Conservation (phyloP, 2,797 vertebrate species). For the Menidia menidia region DNA sequence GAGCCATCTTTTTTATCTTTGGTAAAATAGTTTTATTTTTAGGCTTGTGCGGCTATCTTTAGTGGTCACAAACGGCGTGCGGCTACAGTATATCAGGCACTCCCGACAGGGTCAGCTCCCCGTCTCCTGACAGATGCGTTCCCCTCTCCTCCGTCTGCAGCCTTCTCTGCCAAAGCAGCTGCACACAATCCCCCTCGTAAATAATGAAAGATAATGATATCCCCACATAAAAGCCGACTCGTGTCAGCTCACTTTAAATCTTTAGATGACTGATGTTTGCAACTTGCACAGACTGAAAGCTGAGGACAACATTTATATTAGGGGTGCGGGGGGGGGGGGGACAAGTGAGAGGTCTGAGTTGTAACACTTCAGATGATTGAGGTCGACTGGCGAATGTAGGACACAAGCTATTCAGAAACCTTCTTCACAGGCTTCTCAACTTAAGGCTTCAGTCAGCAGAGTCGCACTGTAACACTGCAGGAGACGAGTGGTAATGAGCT, state of each 20-base stretch:
- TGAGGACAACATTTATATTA: constrained; percentile 17
- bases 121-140: constrained; percentile 46
- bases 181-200: constrained; percentile 46
- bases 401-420: constrained; percentile 3
- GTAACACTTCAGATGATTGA: constrained; percentile 13
- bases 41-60: too few species aligned
- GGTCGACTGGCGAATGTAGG: constrained; percentile 10
- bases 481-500: constrained; percentile 39
- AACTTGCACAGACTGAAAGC: constrained; percentile 7
- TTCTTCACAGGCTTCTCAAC: constrained; percentile 5
- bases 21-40: too few species aligned
- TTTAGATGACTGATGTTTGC: constrained; percentile 20
- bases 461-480: constrained; percentile 14
- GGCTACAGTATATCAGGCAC: too few species aligned
- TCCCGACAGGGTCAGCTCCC: constrained; percentile 16
- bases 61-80: too few species aligned
- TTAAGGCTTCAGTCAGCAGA: background rate
- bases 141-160: constrained; percentile 27
- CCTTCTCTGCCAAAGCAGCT: constrained; percentile 15
- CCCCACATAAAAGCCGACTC: background rate
- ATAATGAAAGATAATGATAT: constrained; percentile 50
- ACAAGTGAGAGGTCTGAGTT: constrained; percentile 6
- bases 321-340: constrained; percentile 2
- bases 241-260: constrained; percentile 14
- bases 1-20: too few species aligned